Evolutionary conservation across 1,140 invertebrate species (phyloP).

Genomic region (Vollenhovia emeryi): DNA sequence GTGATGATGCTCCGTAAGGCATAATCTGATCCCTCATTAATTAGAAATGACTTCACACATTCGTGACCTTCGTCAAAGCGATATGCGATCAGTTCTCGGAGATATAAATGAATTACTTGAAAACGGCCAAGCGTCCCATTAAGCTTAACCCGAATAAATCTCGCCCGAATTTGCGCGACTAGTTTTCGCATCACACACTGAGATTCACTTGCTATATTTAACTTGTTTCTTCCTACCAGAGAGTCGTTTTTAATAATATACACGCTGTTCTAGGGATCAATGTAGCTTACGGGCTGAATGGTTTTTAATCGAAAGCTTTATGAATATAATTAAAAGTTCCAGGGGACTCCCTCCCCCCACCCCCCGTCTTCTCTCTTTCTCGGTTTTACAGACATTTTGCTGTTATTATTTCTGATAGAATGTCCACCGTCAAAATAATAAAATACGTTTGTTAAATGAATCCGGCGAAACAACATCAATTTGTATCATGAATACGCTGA

Average conservation of each 20-base stretch:
- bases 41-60: conserved; percentile 31
- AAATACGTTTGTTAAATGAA: conserved; percentile 27
- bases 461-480: conserved; percentile 12
- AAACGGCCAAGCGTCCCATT: background rate
- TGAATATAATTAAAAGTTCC: conserved; percentile 25
- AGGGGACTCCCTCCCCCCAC: too few relatives aligned
- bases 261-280: background rate
- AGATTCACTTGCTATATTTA: background rate
- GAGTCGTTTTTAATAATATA: conserved; percentile 14
- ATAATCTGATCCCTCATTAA: conserved; percentile 23
- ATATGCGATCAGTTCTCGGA: background rate
- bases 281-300: background rate
- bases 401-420: conserved; percentile 1
- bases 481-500: conserved; percentile 21
- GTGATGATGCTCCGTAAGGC: background rate
- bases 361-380: conserved; percentile 1
- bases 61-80: background rate
- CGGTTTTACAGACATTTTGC: background rate
- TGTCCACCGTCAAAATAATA: background rate
- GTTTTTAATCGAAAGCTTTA: conserved; percentile 17
- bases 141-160: background rate
- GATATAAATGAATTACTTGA: background rate
- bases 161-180: background rate
- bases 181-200: background rate
- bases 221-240: background rate